phyloP scores from a whole-genome alignment of 35 echinoderm and acorn worm genomes.

The Stichopus chloronotus region DNA sequence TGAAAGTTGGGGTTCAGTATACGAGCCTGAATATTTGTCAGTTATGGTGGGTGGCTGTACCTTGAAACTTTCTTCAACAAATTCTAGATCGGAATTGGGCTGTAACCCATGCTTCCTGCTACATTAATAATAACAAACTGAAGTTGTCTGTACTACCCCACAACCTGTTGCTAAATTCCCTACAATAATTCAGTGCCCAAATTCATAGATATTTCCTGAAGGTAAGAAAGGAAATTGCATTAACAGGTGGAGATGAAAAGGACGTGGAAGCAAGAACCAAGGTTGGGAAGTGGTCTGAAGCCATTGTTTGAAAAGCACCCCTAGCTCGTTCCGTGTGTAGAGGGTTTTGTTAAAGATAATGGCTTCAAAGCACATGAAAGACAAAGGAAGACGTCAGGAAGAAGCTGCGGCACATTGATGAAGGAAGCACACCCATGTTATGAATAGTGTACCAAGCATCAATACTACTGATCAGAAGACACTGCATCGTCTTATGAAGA shows the following conservation, averaged over 20 bases:
- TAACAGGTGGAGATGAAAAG: neutral
- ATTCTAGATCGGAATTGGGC: too few relatives aligned
- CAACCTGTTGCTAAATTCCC: too few relatives aligned
- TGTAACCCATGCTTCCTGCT: too few relatives aligned
- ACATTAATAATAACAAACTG: too few relatives aligned
- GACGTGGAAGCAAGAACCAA: neutral
- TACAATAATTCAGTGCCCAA: too few relatives aligned
- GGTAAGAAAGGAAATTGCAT: too few relatives aligned
- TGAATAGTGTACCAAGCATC: neutral
- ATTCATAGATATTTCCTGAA: too few relatives aligned
- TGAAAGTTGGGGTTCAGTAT: too few relatives aligned
- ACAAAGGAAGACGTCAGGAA: neutral
- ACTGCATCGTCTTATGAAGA: slow-evolving; percentile 5
- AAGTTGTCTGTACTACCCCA: too few relatives aligned
- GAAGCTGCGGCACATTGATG: slow-evolving; percentile 30
- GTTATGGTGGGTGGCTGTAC: too few relatives aligned
- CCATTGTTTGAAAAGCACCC: neutral
- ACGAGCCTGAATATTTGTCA: too few relatives aligned
- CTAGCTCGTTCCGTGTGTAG: neutral
- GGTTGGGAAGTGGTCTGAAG: slow-evolving; percentile 1
- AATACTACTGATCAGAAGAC: neutral
- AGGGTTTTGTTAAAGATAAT: neutral
- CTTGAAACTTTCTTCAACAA: too few relatives aligned
- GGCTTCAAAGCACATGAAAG: neutral
- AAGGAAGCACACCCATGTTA: neutral